A percentile compares a stretch with the other conserved stretches of the same genome.
Conservation (phyloP, 2,888 invertebrate species). For the Oscheius sp. region DNA sequence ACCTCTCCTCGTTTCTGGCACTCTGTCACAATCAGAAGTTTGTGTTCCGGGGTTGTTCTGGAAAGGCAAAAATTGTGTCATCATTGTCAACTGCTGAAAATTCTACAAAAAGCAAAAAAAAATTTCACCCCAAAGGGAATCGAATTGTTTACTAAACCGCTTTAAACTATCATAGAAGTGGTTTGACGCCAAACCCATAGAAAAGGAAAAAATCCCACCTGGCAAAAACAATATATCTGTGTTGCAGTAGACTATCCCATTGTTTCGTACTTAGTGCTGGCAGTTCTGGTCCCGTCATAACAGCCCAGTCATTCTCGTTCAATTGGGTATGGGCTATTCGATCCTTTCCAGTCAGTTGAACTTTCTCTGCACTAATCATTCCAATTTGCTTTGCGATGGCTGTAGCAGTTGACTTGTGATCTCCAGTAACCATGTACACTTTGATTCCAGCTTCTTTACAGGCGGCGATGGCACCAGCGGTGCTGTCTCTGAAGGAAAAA, state of each 20-base stretch:
- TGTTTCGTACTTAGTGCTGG: constrained; percentile 35
- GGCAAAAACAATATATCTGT: constrained; percentile 46
- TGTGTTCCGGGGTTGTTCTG: constrained; percentile 56
- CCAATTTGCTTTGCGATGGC: constrained; percentile 63
- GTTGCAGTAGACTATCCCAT: constrained; percentile 43
- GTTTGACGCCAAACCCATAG: not conserved
- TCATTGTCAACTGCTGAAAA: not conserved
- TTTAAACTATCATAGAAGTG: not conserved
- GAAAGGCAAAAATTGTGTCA: not conserved
- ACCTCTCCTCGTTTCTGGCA: constrained; percentile 48
- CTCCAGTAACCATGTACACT: constrained; percentile 66
- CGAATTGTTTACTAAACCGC: not conserved
- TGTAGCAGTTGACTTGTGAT: constrained; percentile 60
- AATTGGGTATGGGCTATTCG: not conserved
- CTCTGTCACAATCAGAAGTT: constrained; percentile 48
- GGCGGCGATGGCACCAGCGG: constrained; percentile 50
- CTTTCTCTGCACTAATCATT: constrained; percentile 54
- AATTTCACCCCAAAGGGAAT: too few relatives aligned
- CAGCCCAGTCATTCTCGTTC: constrained; percentile 41
- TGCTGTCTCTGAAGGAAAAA: constrained; percentile 45
- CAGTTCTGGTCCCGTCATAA: constrained; percentile 47
- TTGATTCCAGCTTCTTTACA: constrained; percentile 63
- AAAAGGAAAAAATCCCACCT: constrained; percentile 20
- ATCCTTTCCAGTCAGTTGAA: constrained; percentile 61
- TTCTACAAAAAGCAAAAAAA: not conserved